Evolutionary conservation across 2,797 vertebrate species (phyloP).

Genomic region (Channa striata): DNA sequence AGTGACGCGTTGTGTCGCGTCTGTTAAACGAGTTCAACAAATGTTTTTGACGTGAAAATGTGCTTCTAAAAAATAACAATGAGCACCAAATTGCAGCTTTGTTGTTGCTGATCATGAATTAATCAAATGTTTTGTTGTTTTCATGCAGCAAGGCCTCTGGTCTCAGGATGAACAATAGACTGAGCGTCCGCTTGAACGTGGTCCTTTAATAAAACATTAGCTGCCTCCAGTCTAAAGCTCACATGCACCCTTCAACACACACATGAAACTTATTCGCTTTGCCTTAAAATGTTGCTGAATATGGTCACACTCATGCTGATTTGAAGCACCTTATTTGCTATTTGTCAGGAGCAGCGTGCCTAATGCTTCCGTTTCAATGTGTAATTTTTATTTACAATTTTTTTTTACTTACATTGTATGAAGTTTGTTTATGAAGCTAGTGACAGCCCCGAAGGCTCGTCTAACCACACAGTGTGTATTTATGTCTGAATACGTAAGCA

Average conservation of each 20-base stretch:
- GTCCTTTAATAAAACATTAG: conserved; percentile 48
- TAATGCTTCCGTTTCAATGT: conserved; percentile 33
- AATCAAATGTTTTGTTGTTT: conserved; percentile 26
- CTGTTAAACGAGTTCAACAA: neutral
- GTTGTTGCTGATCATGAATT: conserved; percentile 28
- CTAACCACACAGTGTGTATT: conserved; percentile 50
- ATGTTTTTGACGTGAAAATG: neutral
- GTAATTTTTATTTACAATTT: conserved; percentile 13
- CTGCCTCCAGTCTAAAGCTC: conserved; percentile 9
- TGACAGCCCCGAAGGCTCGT: conserved; percentile 46
- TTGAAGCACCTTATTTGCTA: conserved; percentile 85
- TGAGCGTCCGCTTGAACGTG: conserved; percentile 10
- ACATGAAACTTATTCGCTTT: conserved; percentile 8
- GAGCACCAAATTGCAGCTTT: neutral
- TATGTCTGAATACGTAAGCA: conserved; percentile 56
- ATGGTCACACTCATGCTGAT: conserved; percentile 78
- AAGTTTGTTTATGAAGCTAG: conserved; percentile 60
- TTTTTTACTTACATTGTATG: conserved; percentile 39
- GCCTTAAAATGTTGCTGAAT: conserved; percentile 1
- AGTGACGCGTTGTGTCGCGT: too few species aligned
- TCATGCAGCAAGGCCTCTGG: conserved; percentile 10
- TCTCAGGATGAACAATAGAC: conserved; percentile 30
- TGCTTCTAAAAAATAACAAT: neutral
- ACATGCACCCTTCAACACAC: neutral
- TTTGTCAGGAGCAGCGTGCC: conserved; percentile 78